Evolutionary conservation across 2,113 vertebrate species (phyloP).

Genomic region (Cochlearius cochlearius): DNA sequence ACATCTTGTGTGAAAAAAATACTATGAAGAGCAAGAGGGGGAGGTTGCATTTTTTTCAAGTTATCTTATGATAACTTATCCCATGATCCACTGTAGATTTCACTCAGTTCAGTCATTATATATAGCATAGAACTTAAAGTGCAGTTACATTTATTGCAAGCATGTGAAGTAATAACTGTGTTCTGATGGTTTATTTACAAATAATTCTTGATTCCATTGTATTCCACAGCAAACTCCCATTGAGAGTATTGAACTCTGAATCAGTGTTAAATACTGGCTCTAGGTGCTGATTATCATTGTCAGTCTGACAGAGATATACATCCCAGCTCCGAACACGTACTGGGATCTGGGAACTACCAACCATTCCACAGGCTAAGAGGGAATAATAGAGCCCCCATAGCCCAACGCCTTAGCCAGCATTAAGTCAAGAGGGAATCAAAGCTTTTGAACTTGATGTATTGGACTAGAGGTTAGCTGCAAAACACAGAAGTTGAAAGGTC

Average conservation of each 20-base stretch:
- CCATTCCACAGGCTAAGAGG: not conserved
- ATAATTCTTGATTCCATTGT: not conserved
- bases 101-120: not conserved
- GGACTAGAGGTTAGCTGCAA: not conserved
- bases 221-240: not conserved
- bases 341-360: not conserved
- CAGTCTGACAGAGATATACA: not conserved
- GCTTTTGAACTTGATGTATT: not conserved
- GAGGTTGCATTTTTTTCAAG: not conserved
- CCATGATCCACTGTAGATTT: not conserved
- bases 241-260: not conserved
- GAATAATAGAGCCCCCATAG: not conserved
- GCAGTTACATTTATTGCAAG: not conserved
- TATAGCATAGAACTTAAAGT: not conserved
- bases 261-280: not conserved
- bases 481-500: not conserved
- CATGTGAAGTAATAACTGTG: not conserved
- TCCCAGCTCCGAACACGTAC: not conserved
- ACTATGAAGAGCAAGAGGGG: not conserved
- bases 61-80: not conserved
- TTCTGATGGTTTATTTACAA: slow-evolving; percentile 15
- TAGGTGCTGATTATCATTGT: not conserved
- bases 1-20: not conserved
- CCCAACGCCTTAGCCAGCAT: not conserved
- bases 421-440: not conserved